Percentiles rank a stretch among this genome's conserved stretches.
Evolutionary conservation across 2,888 invertebrate genomes (phyloP).

Genomic region (Apamea anceps): DNA sequence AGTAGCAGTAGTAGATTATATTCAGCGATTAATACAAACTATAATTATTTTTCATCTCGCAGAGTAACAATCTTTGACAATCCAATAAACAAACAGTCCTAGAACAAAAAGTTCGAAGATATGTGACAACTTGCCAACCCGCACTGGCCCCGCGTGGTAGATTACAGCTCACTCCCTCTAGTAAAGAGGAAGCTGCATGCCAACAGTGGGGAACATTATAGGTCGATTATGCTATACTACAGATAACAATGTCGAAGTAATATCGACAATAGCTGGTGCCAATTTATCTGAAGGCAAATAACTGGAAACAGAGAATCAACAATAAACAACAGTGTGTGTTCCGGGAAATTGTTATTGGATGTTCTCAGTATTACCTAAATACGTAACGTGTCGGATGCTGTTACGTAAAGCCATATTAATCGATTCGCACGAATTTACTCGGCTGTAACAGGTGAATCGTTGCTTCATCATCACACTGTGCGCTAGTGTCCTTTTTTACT

Average conservation of each 20-base stretch:
- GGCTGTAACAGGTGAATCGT: too few relatives aligned
- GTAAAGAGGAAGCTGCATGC: too few relatives aligned
- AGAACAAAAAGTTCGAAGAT: too few relatives aligned
- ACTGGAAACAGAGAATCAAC: constrained; percentile 11
- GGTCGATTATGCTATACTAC: too few relatives aligned
- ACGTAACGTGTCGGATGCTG: background rate
- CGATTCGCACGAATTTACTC: background rate
- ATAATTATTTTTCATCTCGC: background rate
- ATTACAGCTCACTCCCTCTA: too few relatives aligned
- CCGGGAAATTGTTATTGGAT: constrained; percentile 18
- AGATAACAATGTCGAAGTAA: background rate
- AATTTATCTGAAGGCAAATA: constrained; percentile 10
- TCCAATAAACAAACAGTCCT: too few relatives aligned
- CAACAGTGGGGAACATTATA: too few relatives aligned
- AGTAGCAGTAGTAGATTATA: too few relatives aligned
- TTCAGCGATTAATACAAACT: too few relatives aligned
- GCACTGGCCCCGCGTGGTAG: too few relatives aligned
- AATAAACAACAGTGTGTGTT: constrained; percentile 19
- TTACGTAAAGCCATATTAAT: constrained; percentile 3
- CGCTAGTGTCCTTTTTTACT: too few relatives aligned
- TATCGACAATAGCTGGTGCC: background rate
- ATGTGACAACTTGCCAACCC: too few relatives aligned
- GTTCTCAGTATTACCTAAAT: constrained; percentile 13
- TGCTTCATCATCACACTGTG: background rate
- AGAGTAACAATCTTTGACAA: background rate